Percentiles rank a stretch among this genome's conserved stretches.
These are phyloP conservation scores for Caenorhabditis remanei DNA, from an alignment of 1,140 invertebrate genomes.

Conservation along the genomic window DNA sequence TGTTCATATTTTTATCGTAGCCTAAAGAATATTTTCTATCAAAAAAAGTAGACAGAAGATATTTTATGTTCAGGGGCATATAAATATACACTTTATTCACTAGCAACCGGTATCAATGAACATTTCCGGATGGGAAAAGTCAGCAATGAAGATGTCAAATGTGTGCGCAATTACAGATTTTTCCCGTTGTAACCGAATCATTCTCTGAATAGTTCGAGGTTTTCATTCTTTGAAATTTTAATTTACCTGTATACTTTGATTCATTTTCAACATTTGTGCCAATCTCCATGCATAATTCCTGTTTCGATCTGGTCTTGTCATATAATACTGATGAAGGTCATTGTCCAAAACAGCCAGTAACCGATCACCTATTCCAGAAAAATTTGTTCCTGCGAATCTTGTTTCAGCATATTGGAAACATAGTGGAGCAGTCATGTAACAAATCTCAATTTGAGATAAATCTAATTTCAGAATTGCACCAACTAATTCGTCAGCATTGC, in stretches of 20 bases:
- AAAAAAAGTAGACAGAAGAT: too few relatives aligned
- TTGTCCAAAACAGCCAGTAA: not conserved
- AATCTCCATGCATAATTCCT: not conserved
- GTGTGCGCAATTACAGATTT: not conserved
- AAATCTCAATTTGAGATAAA: conserved; percentile 14
- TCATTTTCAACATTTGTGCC: not conserved
- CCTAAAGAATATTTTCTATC: too few relatives aligned
- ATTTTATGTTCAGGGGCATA: too few relatives aligned
- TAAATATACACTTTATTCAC: not conserved
- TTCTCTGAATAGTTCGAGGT: not conserved
- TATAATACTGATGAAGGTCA: conserved; percentile 51
- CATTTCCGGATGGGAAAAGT: conserved; percentile 37
- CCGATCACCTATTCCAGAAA: not conserved
- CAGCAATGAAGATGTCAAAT: conserved; percentile 13
- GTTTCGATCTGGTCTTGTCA: not conserved
- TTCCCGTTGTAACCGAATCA: not conserved
- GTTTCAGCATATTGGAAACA: conserved; percentile 24
- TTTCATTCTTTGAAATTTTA: not conserved
- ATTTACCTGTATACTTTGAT: not conserved
- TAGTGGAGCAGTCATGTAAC: conserved; percentile 41
- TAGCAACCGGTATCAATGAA: conserved; percentile 13
- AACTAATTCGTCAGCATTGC: not conserved
- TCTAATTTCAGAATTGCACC: not conserved
- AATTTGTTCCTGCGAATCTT: not conserved
- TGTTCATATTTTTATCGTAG: too few relatives aligned